Percentiles rank a stretch among this genome's conserved stretches.
Evolutionary conservation across 2,797 vertebrate species (phyloP).

Genomic region (Luscinia megarhynchos): DNA sequence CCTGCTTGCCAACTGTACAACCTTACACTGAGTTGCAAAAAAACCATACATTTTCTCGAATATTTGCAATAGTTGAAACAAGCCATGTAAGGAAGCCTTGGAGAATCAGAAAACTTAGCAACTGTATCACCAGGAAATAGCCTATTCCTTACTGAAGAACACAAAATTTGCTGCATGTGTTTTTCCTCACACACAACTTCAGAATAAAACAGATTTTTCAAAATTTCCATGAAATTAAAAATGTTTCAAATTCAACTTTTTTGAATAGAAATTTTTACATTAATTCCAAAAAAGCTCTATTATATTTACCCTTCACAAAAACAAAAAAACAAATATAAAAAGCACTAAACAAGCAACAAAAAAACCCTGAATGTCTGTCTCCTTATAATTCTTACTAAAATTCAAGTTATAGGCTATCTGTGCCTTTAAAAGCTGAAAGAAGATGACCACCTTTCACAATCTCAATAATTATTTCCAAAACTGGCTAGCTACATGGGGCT

Average conservation of each 20-base stretch:
- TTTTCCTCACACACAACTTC: neutral
- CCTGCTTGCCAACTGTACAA: neutral
- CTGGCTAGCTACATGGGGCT: neutral
- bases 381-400: neutral
- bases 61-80: neutral
- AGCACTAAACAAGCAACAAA: rapidly evolving
- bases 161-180: neutral
- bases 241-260: neutral
- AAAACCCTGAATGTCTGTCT: rapidly evolving
- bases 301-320: neutral
- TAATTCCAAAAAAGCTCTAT: neutral
- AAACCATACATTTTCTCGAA: neutral
- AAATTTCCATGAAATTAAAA: neutral
- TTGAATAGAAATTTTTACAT: neutral
- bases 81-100: neutral
- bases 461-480: neutral
- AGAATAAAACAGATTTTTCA: neutral
- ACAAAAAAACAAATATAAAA: neutral
- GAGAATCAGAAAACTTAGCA: neutral
- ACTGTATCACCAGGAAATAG: neutral
- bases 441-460: neutral
- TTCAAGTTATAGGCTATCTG: neutral
- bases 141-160: neutral
- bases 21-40: neutral
- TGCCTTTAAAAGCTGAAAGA: too few species aligned